Evolutionary conservation across 2,113 vertebrate genomes (phyloP).

Genomic region (Pongo abelii): DNA sequence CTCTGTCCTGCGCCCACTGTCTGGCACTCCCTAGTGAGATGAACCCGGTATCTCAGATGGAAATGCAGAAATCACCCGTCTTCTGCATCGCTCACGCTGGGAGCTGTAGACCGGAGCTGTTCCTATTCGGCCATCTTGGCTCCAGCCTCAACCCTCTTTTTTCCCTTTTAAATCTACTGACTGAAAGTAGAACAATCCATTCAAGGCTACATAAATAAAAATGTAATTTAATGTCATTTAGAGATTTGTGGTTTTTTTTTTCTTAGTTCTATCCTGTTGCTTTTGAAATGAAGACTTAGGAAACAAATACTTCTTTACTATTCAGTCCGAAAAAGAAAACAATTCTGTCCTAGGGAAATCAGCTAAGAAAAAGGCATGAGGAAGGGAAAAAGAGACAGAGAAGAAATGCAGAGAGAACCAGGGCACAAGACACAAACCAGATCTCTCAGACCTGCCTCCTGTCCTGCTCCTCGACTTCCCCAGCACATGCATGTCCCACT

Average conservation of each 20-base stretch:
- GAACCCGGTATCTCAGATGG: too few relatives aligned
- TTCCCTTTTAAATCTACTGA: not conserved
- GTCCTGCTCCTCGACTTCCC: not conserved
- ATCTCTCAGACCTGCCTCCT: not conserved
- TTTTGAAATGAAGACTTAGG: slow-evolving; percentile 7
- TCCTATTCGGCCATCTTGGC: too few relatives aligned
- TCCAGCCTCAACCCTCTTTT: not conserved
- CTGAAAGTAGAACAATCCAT: not conserved
- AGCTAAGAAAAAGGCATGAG: not conserved
- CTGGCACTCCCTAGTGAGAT: too few relatives aligned
- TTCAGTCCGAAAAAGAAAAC: not conserved
- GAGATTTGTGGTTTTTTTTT: not conserved
- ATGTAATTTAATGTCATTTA: not conserved
- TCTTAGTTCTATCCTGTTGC: not conserved
- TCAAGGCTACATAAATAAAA: not conserved
- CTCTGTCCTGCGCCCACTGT: too few relatives aligned
- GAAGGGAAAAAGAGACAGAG: not conserved
- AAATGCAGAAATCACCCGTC: too few relatives aligned
- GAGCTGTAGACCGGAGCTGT: too few relatives aligned
- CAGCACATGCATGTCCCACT: not conserved
- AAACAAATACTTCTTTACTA: not conserved
- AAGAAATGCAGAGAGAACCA: accelerated
- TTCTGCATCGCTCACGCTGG: too few relatives aligned
- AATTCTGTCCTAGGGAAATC: not conserved
- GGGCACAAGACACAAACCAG: not conserved